Percentiles rank a stretch among this genome's conserved stretches.
Conservation (phyloP, 1,140 invertebrate genomes). For the Zaprionus ornatus region DNA sequence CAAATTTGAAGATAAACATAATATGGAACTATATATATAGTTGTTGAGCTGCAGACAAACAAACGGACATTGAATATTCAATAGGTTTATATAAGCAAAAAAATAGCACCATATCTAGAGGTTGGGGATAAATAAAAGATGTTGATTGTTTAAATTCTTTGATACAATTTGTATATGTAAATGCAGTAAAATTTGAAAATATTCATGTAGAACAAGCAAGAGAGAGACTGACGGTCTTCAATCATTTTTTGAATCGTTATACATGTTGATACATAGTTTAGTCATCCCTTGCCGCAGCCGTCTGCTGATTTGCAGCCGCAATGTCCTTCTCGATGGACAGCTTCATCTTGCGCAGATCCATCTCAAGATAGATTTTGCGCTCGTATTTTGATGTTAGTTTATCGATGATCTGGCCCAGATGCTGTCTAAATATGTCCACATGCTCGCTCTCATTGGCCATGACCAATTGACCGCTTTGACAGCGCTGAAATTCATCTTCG, state of each 20-base stretch:
- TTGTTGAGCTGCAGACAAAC: too few relatives aligned
- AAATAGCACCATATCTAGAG: too few relatives aligned
- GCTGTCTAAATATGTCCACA: constrained; percentile 27
- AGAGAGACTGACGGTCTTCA: not conserved
- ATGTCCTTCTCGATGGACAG: constrained; percentile 54
- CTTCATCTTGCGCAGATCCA: constrained; percentile 52
- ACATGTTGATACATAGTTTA: not conserved
- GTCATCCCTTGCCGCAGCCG: constrained; percentile 34
- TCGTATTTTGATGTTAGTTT: constrained; percentile 44
- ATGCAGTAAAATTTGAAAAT: not conserved
- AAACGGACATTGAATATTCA: too few relatives aligned
- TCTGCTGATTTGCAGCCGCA: constrained; percentile 39
- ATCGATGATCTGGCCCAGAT: constrained; percentile 33
- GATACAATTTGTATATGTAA: not conserved
- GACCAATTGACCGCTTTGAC: constrained; percentile 7
- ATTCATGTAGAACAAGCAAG: not conserved
- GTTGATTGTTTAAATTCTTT: not conserved
- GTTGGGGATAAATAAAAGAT: too few relatives aligned
- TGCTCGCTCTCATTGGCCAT: constrained; percentile 42
- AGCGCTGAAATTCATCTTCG: constrained; percentile 58
- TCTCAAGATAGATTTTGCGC: constrained; percentile 43
- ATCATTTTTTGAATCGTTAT: not conserved
- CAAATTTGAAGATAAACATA: too few relatives aligned
- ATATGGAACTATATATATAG: too few relatives aligned
- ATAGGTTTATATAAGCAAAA: too few relatives aligned